Conservation (phyloP, 2,888 invertebrate genomes). For the Frankliniella fusca region DNA sequence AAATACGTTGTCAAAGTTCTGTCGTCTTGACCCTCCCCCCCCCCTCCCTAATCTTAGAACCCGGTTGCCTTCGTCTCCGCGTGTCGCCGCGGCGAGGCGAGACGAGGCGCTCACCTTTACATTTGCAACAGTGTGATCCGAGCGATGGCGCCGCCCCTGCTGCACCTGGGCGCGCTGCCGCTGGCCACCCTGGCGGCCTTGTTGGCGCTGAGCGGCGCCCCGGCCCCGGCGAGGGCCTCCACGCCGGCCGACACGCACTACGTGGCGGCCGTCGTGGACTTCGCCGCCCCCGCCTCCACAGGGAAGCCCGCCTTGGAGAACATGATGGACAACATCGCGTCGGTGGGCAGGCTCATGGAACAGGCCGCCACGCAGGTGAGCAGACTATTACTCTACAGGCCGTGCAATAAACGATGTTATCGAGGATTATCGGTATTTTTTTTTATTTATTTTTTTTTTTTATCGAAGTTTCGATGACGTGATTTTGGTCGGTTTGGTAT, state of each 20-base stretch:
- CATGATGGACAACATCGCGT: not conserved
- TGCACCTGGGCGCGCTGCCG: not conserved
- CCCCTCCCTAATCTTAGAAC: too few relatives aligned
- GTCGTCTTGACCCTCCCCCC: too few relatives aligned
- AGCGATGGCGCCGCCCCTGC: not conserved
- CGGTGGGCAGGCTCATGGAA: not conserved
- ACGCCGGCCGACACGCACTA: not conserved
- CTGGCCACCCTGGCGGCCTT: not conserved
- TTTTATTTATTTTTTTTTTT: too few relatives aligned
- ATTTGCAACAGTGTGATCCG: too few relatives aligned
- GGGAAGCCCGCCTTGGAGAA: not conserved
- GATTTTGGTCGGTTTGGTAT: too few relatives aligned
- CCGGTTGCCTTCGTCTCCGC: too few relatives aligned
- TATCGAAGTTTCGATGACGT: too few relatives aligned
- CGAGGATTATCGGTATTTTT: not conserved
- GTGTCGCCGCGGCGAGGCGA: too few relatives aligned
- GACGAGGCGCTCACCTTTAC: too few relatives aligned
- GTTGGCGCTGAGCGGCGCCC: not conserved
- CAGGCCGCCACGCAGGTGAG: not conserved
- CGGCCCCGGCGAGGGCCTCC: not conserved
- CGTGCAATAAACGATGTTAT: not conserved
- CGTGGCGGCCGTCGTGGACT: conserved; percentile 4
- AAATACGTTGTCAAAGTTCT: too few relatives aligned
- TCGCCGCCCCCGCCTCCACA: not conserved
- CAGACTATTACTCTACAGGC: not conserved